Conservation (phyloP, 2,113 vertebrate genomes). For the Tringa solitaria region DNA sequence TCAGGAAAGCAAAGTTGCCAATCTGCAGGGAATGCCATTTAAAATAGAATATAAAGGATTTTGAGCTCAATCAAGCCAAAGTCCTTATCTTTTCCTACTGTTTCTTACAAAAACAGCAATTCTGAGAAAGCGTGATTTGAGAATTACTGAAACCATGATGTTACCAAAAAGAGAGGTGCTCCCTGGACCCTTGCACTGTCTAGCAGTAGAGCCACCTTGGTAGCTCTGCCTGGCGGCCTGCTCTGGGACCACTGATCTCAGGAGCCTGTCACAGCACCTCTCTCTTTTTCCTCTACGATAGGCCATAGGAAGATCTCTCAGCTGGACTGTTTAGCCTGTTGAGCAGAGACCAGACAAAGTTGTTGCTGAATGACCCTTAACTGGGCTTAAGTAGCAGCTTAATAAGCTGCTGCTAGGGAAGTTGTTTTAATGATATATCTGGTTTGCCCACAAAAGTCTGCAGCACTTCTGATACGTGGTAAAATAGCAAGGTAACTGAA, state of each 20-base stretch:
- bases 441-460: background rate
- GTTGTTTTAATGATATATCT: background rate
- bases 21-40: background rate
- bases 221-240: background rate
- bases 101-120: background rate
- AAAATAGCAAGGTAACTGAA: background rate
- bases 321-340: background rate
- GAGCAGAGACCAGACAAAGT: background rate
- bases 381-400: background rate
- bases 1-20: background rate
- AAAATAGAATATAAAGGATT: background rate
- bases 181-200: background rate
- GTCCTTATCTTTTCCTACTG: background rate
- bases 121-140: background rate
- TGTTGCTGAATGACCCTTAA: background rate
- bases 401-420: background rate
- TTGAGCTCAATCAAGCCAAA: background rate
- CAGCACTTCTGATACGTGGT: background rate
- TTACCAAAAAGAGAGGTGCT: background rate
- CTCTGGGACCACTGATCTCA: background rate
- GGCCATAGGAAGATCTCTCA: background rate
- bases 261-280: background rate
- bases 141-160: background rate
- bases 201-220: background rate
- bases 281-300: background rate